phyloP scores from a whole-genome alignment of 2,888 invertebrate genomes.

The Tenthredo notha region DNA sequence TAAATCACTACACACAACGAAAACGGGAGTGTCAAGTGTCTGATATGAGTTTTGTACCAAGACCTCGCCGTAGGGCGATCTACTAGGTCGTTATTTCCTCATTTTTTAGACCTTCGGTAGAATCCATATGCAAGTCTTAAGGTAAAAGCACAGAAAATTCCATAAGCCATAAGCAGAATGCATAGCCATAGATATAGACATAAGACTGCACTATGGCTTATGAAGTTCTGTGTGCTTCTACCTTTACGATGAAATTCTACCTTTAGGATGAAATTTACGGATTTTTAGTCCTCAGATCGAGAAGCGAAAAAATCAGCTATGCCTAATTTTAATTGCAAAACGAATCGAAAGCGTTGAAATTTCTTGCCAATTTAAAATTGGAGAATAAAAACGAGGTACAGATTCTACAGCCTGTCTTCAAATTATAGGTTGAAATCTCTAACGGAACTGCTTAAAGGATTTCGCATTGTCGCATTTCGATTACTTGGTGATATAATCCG shows the following conservation, averaged over 20 bases:
- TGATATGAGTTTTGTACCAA: background rate
- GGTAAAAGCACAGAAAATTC: too few species aligned
- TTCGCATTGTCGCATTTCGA: background rate
- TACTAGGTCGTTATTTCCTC: background rate
- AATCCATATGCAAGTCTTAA: background rate
- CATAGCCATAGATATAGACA: too few species aligned
- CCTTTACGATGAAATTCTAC: too few species aligned
- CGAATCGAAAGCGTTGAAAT: background rate
- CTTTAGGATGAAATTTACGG: background rate
- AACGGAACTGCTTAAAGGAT: slow-evolving; percentile 31
- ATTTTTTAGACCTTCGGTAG: background rate
- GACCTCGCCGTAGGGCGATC: slow-evolving; percentile 18
- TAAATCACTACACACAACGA: slow-evolving; percentile 4
- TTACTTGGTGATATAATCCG: slow-evolving; percentile 16
- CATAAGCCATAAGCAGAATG: too few species aligned
- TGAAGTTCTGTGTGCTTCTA: too few species aligned
- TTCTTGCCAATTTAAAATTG: background rate
- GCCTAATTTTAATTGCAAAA: slow-evolving; percentile 1
- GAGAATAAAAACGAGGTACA: background rate
- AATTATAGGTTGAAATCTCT: background rate
- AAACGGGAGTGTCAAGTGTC: slow-evolving; percentile 44
- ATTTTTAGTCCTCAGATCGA: background rate
- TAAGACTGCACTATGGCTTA: too few species aligned
- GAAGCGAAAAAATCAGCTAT: background rate
- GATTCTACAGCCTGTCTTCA: background rate